A percentile compares a stretch with the other conserved stretches of the same genome.
phyloP scores from a whole-genome alignment of 2,113 vertebrate genomes.

The Scomber colias region DNA sequence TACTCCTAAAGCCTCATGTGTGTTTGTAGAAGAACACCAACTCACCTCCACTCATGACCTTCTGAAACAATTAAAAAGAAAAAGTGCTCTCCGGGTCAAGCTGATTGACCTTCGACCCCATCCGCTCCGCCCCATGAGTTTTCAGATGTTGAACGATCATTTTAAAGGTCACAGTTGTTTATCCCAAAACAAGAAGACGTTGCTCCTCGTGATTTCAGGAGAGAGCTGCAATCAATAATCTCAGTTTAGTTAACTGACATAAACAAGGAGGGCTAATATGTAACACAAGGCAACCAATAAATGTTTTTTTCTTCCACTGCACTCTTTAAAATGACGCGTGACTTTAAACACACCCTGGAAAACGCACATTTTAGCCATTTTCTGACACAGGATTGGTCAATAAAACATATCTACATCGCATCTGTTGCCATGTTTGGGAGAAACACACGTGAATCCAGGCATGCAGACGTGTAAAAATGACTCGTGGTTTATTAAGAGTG shows the following conservation, averaged over 20 bases:
- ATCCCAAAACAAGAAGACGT: too few species aligned
- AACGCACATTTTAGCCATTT: background rate
- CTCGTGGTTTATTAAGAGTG: background rate
- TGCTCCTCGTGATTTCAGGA: background rate
- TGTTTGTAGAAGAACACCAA: background rate
- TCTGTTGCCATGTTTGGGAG: background rate
- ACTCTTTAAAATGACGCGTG: background rate
- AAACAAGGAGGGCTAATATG: background rate
- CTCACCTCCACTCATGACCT: slow-evolving; percentile 8
- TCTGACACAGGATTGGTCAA: background rate
- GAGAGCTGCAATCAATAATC: background rate
- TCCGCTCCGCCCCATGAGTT: background rate
- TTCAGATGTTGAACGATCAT: background rate
- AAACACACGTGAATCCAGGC: too few species aligned
- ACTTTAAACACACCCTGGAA: background rate
- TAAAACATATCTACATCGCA: background rate
- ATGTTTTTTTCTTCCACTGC: background rate
- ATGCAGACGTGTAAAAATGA: slow-evolving; percentile 3
- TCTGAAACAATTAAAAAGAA: background rate
- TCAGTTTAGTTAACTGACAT: background rate
- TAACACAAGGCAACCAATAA: background rate
- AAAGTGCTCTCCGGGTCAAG: background rate
- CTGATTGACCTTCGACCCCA: slow-evolving; percentile 22
- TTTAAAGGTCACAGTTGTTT: background rate
- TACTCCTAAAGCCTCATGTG: background rate